Evolutionary conservation across 2,797 vertebrate genomes (phyloP).

Genomic region (Acropternis orthonyx): DNA sequence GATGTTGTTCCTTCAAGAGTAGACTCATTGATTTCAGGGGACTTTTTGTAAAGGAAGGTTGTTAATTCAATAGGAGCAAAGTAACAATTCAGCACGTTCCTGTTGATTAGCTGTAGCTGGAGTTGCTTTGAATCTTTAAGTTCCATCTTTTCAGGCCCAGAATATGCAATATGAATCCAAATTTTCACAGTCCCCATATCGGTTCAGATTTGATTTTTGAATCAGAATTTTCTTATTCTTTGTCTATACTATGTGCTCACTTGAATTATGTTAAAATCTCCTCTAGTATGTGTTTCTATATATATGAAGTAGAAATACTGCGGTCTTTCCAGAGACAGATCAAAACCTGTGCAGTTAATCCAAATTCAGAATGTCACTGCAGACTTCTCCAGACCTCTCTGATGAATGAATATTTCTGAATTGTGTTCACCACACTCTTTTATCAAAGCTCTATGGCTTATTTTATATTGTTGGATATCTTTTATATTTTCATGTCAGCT

Average conservation of each 20-base stretch:
- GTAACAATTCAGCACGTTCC: not conserved
- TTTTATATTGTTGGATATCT: not conserved
- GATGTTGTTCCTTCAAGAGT: not conserved
- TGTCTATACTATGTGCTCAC: not conserved
- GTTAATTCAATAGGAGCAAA: not conserved
- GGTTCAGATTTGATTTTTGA: not conserved
- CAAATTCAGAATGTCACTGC: conserved; percentile 13
- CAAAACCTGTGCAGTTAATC: not conserved
- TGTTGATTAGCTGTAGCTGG: not conserved
- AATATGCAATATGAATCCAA: not conserved
- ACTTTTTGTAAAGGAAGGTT: not conserved
- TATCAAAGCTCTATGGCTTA: not conserved
- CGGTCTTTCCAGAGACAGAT: not conserved
- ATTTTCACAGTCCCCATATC: not conserved
- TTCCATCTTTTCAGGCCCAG: not conserved
- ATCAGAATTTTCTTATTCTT: not conserved
- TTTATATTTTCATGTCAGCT: conserved; percentile 4
- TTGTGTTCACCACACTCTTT: not conserved
- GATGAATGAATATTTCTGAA: not conserved
- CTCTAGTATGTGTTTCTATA: not conserved
- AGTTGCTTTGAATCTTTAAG: not conserved
- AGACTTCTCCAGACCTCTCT: not conserved
- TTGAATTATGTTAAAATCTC: not conserved
- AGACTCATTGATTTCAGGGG: not conserved
- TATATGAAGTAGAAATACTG: not conserved